A percentile compares a stretch with the other conserved stretches of the same genome.
phyloP scores from a whole-genome alignment of 1,140 invertebrate genomes.

The Drosophila orosa region DNA sequence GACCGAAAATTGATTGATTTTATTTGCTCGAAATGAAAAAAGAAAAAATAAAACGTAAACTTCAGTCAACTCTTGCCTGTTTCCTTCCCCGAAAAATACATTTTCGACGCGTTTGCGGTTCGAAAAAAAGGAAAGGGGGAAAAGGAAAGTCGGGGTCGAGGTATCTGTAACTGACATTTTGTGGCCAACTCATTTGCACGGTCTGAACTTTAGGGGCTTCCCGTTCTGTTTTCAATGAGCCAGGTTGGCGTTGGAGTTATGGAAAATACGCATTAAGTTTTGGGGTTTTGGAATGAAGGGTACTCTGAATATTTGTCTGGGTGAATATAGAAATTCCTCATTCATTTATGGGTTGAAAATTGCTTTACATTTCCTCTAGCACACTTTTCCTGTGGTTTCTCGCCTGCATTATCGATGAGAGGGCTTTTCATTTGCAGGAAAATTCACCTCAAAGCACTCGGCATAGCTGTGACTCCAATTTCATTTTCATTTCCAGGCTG shows the following conservation, averaged over 20 bases:
- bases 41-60: slow-evolving; percentile 10
- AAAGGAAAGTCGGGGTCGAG: slow-evolving; percentile 9
- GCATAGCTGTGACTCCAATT: slow-evolving; percentile 48
- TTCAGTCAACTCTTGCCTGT: slow-evolving; percentile 21
- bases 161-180: slow-evolving; percentile 68
- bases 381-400: slow-evolving; percentile 44
- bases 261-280: slow-evolving; percentile 28
- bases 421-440: slow-evolving; percentile 46
- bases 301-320: not conserved
- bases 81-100: slow-evolving; percentile 19
- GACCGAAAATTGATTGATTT: slow-evolving; percentile 79
- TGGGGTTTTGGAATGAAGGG: not conserved
- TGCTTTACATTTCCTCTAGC: slow-evolving; percentile 45
- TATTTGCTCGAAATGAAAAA: slow-evolving; percentile 60
- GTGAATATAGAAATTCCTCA: slow-evolving; percentile 28
- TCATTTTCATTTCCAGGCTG: slow-evolving; percentile 48
- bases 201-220: slow-evolving; percentile 21
- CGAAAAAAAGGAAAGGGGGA: slow-evolving; percentile 5
- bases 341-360: slow-evolving; percentile 47
- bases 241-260: slow-evolving; percentile 8
- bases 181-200: slow-evolving; percentile 76
- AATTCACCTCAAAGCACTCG: slow-evolving; percentile 48
- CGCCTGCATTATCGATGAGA: slow-evolving; percentile 68
- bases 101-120: slow-evolving; percentile 58
- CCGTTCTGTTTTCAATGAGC: not conserved